Evolutionary conservation across 2,888 invertebrate species (phyloP), one percentile per base, ranked within the genome.

Genomic region (Herminia tarsipennalis): DNA sequence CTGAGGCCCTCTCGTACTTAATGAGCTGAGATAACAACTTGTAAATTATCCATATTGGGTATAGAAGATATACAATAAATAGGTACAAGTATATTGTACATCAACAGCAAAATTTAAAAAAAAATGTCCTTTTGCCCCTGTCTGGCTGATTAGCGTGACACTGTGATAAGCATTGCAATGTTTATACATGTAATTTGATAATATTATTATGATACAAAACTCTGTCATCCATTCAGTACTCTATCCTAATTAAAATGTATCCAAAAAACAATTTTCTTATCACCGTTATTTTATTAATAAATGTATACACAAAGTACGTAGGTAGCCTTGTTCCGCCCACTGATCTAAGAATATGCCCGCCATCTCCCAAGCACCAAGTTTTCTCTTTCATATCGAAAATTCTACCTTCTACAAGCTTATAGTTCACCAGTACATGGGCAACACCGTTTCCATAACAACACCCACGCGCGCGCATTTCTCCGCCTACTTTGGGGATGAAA

Each of bases 361-460:
- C 13, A n/a, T 13, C 3, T 5, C 18, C 12, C 8, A 32, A 18
- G 14, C 28, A 18, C 12, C 1, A 33, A 25, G 13, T 16, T 9
- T 32, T 32, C 33, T 28, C 9, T 28, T 35, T 45, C 50, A 46
- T 29, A 52, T 45, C 36, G 14, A 32, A 22, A 42, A 48, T 16
- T 37, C 41, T 25, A 81, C 74, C 78, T 79, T 75, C 76, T 77
- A 28, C 38, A 36, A 30, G 14, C 62, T 83, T 66, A 80, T 87
- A 59, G 41, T 70, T 53, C 67, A 70, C 82, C 68, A 73, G 83
- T 86, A 81, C 62, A 59, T 74, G 76, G 78, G 78, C 81, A 76
- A 83, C 75, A 75, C 76, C 76, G 82, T 86, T 84, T 83, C 82
- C 82, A 85, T 84, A 81, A 81, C 83, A 80, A 86, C 85, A 81